Evolutionary conservation across 2,888 invertebrate species (phyloP).

Genomic region (Hesperia comma): DNA sequence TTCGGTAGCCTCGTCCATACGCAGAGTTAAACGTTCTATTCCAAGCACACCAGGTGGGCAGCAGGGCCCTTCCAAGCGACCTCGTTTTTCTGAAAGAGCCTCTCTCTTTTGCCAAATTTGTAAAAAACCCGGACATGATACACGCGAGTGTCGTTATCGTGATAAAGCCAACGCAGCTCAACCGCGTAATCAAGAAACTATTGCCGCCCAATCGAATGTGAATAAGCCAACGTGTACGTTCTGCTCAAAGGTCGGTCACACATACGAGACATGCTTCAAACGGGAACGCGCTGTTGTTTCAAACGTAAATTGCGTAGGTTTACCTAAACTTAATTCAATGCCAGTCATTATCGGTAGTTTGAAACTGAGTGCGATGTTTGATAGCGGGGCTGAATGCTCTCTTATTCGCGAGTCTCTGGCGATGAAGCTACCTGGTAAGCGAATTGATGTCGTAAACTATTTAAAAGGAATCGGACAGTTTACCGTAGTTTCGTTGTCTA

Average conservation of each 20-base stretch:
- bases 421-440: conserved; percentile 43
- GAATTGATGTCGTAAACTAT: conserved; percentile 35
- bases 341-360: conserved; percentile 30
- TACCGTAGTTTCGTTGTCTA: conserved; percentile 27
- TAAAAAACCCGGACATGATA: neutral
- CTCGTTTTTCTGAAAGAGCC: too few relatives aligned
- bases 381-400: conserved; percentile 51
- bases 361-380: conserved; percentile 43
- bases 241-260: conserved; percentile 45
- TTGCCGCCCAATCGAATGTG: too few relatives aligned
- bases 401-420: conserved; percentile 47
- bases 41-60: too few relatives aligned
- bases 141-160: neutral
- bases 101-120: neutral
- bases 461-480: conserved; percentile 33
- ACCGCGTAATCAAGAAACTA: too few relatives aligned
- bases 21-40: conserved; percentile 12
- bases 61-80: too few relatives aligned
- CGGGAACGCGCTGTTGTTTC: conserved; percentile 42
- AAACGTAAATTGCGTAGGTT: conserved; percentile 44
- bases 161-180: neutral
- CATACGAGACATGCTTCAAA: conserved; percentile 46
- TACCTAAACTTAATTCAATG: conserved; percentile 37
- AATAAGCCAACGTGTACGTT: conserved; percentile 37
- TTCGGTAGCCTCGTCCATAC: conserved; percentile 31